Base-by-base conservation (phyloP, 2,797 vertebrate species). In the Hyperoplus immaculatus region DNA sequence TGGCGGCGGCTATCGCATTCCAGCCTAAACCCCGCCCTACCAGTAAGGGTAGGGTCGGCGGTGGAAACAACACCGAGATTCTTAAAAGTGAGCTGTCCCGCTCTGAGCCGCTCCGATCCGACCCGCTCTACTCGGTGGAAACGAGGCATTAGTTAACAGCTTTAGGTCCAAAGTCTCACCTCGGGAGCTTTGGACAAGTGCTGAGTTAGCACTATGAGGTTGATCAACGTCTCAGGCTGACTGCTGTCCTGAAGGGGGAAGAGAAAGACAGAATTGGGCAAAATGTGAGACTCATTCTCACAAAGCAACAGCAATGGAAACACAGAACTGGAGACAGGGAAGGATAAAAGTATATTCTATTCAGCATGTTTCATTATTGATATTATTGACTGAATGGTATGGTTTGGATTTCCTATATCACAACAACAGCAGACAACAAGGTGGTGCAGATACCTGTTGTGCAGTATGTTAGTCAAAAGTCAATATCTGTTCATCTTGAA, bases 151-250 rank as follows among this genome's bases (percentile, higher is more conserved):
- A 1, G 10, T 47, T 86, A 72, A 79, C 47, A 43, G 42, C 49
- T 67, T 43, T n/a, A 18, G 46, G 84, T 87, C 58, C 86, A 89
- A 88, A 92, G 89, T 56, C 95, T 96, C 88, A 98, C 97, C 97
- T 99, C 97, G 0, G 97, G 97, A 46, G 97, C 81, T 87, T 99
- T 99, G 74, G 97, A 97, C 86, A 98, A 82, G 89, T 99, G 97
- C 90, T 99, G 98, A 0, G 97, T 97, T 68, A 99, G 95, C 81
- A 98, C 97, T 0, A 98, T 95, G 0, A 99, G 95, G 91, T 99
- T 99, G 93, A 99, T 95, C 73, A 99, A 93, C 0, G 97, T 99
- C 95, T 99, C 98, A 0, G 98, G 96, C 61, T 99, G 97, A 87
- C 97, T 91, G 61, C 97, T 99, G 90, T 99, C 98, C 98, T 99